Base-by-base conservation (phyloP, 2,888 invertebrate species). In the Dyspetes luteomarginatus region DNA sequence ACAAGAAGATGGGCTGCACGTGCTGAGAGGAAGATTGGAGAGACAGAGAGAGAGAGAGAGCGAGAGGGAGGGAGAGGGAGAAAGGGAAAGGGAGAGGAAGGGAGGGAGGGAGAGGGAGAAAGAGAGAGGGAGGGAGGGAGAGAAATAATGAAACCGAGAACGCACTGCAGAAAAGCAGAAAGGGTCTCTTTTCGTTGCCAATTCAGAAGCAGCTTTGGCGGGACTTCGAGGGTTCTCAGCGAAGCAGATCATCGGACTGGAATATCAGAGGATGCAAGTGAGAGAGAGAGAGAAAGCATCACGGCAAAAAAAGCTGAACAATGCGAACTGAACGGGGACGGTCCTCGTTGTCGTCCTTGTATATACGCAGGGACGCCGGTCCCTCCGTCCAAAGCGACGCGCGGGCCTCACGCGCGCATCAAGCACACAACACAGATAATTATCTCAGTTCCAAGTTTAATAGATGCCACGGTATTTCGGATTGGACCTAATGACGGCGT, bases 401-500 rank as follows among this genome's bases (percentile, higher is more conserved):
- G 55, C 26, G 24, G 74, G 81, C 77, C 74, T 81, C 81, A 71
- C 81, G 74, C 73, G 52, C 64, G 30, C 67, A 41, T 30, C 55
- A 41, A 45, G 55, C 58, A 68, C 75, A 78, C 86, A 83, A 83
- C 86, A 84, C 85, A 83, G 88, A 90, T 91, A 91, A 91, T 91
- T 90, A 91, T 90, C 89, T 90, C 88, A 88, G 90, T 90, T 89
- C 82, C 88, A 88, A 87, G 87, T 89, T 90, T 91, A 91, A 91
- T 91, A 91, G 90, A 90, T 89, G 90, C 89, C 85, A 82, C 86
- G 90, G 91, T 89, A 91, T 91, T 90, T 89, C 86, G 88, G 88
- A 91, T 90, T 88, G 89, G 85, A 84, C 88, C 88, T 91, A 91
- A 91, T 91, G 90, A 90, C 90, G 88, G 89, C 89, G 87, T 91